Conservation (phyloP, 2,888 invertebrate species). For the Scelioninae gen. 2 region DNA sequence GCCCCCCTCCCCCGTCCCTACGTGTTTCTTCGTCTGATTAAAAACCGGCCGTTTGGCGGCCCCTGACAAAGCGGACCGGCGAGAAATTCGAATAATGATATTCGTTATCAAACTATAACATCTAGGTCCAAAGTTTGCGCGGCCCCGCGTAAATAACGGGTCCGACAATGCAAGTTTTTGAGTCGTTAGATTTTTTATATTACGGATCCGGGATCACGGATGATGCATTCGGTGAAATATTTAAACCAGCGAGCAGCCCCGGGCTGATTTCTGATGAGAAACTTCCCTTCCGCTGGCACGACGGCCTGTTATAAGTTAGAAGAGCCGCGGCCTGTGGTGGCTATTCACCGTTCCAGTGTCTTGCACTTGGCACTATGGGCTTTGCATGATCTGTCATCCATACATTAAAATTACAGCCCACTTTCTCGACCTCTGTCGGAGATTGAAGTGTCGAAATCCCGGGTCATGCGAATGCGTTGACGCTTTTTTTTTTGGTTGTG, state of each 20-base stretch:
- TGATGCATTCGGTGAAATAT: conserved; percentile 67
- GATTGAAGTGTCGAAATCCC: conserved; percentile 45
- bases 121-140: conserved; percentile 22
- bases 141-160: conserved; percentile 27
- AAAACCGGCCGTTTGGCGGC: too few relatives aligned
- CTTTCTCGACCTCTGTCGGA: conserved; percentile 33
- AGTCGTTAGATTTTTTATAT: conserved; percentile 39
- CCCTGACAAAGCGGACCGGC: too few relatives aligned
- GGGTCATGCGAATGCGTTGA: conserved; percentile 12
- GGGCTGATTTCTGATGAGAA: conserved; percentile 70
- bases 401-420: conserved; percentile 52
- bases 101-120: conserved; percentile 18
- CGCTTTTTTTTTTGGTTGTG: conserved; percentile 6
- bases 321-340: conserved; percentile 54
- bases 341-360: conserved; percentile 57
- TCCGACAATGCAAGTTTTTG: conserved; percentile 36
- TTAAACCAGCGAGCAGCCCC: conserved; percentile 68
- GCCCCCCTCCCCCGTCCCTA: background rate
- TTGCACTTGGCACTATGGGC: conserved; percentile 48
- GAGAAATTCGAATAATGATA: conserved; percentile 7
- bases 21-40: background rate
- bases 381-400: conserved; percentile 51
- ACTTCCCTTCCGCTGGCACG: conserved; percentile 62
- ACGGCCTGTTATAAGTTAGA: conserved; percentile 62
- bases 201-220: conserved; percentile 54